phyloP scores from a whole-genome alignment of 37 sponge, comb jelly and placozoan species.

The Bolinopsis microptera region DNA sequence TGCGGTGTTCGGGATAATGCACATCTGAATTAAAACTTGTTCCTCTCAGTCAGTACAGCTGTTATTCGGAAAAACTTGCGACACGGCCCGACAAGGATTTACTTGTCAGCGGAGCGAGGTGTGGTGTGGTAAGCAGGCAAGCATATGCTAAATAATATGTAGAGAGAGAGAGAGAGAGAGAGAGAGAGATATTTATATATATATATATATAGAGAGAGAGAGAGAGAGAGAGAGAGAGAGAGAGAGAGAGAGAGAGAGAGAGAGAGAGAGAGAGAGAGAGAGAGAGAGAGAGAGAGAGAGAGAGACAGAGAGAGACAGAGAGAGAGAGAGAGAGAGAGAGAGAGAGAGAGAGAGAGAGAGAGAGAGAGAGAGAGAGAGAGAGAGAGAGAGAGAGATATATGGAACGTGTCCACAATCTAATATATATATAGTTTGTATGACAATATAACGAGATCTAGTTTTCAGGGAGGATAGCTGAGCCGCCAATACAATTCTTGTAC shows the following conservation, averaged over 20 bases:
- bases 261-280: slow-evolving; percentile 46
- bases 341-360: slow-evolving; percentile 55
- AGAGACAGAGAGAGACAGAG: slow-evolving; percentile 43
- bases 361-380: slow-evolving; percentile 51
- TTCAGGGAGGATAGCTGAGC: no score
- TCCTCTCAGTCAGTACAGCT: background rate
- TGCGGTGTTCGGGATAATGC: background rate
- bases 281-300: slow-evolving; percentile 55
- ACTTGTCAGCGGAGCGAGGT: background rate
- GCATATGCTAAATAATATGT: background rate
- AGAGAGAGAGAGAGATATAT: slow-evolving; percentile 19
- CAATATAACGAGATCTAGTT: no score
- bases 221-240: slow-evolving; percentile 55
- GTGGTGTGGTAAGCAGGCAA: background rate
- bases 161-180: no score
- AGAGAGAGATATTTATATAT: background rate
- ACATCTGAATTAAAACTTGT: no score
- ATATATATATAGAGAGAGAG: slow-evolving; percentile 10
- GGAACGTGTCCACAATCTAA: background rate
- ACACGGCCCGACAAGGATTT: background rate
- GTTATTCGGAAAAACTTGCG: background rate
- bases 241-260: slow-evolving; percentile 55
- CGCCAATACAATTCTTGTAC: no score
- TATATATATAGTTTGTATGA: background rate
- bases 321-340: slow-evolving; percentile 47